A percentile compares a stretch with the other conserved stretches of the same genome.
These are phyloP conservation scores for Drosophila bocki DNA, from an alignment of 1,140 invertebrate species.

Conservation along the genomic window DNA sequence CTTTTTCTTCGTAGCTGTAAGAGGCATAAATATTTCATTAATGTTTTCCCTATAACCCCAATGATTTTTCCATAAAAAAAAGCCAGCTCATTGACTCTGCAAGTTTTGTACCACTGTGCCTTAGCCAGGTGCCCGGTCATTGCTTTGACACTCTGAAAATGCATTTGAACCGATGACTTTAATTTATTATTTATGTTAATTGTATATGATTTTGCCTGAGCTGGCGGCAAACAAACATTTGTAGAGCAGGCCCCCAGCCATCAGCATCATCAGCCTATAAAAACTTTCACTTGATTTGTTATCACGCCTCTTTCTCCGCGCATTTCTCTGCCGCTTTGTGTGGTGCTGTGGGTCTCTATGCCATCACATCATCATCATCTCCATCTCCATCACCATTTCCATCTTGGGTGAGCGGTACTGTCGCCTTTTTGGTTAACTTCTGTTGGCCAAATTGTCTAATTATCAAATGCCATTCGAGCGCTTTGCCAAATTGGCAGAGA, in stretches of 20 bases:
- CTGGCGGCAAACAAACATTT: constrained; percentile 29
- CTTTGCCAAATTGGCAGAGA: constrained; percentile 54
- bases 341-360: constrained; percentile 47
- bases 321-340: constrained; percentile 31
- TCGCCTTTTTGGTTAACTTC: constrained; percentile 30
- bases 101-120: constrained; percentile 17
- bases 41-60: neutral
- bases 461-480: constrained; percentile 50
- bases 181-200: constrained; percentile 55
- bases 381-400: neutral
- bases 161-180: constrained; percentile 50
- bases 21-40: neutral
- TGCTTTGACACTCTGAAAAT: constrained; percentile 37
- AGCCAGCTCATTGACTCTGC: neutral
- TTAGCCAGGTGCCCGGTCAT: constrained; percentile 26
- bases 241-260: constrained; percentile 26
- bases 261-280: constrained; percentile 45
- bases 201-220: constrained; percentile 45
- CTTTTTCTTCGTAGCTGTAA: neutral
- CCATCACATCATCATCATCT: constrained; percentile 10
- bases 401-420: neutral
- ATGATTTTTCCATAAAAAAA: neutral
- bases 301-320: constrained; percentile 35
- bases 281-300: constrained; percentile 57
- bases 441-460: constrained; percentile 49